phyloP scores from a whole-genome alignment of 2,113 vertebrate species.

The Sitta europaea region DNA sequence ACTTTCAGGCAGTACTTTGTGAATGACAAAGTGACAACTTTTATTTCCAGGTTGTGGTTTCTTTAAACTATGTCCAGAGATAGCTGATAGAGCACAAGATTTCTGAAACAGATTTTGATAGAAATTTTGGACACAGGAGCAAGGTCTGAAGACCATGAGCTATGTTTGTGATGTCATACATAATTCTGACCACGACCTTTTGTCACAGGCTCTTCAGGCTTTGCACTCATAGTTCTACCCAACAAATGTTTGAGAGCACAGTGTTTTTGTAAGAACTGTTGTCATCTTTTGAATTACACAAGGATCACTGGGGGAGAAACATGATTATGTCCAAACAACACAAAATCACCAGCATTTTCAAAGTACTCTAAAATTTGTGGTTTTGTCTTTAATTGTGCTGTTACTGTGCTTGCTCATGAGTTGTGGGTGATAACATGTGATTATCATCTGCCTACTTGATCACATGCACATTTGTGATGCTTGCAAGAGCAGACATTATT shows the following conservation, averaged over 20 bases:
- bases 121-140: background rate
- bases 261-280: background rate
- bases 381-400: constrained; percentile 34
- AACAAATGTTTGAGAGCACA: background rate
- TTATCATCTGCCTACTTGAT: constrained; percentile 58
- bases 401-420: constrained; percentile 42
- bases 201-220: background rate
- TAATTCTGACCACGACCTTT: background rate
- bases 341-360: background rate
- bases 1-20: background rate
- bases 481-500: constrained; percentile 26
- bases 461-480: constrained; percentile 47
- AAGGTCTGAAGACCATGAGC: background rate
- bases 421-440: constrained; percentile 49
- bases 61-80: background rate
- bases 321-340: constrained; percentile 6
- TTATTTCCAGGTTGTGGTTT: background rate
- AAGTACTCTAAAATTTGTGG: background rate
- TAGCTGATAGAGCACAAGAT: background rate
- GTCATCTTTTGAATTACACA: background rate
- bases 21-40: background rate
- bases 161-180: background rate
- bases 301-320: background rate
- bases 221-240: background rate
- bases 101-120: background rate